Base-by-base conservation (phyloP, 2,113 vertebrate species). In the Neolamprologus kungweensis region DNA sequence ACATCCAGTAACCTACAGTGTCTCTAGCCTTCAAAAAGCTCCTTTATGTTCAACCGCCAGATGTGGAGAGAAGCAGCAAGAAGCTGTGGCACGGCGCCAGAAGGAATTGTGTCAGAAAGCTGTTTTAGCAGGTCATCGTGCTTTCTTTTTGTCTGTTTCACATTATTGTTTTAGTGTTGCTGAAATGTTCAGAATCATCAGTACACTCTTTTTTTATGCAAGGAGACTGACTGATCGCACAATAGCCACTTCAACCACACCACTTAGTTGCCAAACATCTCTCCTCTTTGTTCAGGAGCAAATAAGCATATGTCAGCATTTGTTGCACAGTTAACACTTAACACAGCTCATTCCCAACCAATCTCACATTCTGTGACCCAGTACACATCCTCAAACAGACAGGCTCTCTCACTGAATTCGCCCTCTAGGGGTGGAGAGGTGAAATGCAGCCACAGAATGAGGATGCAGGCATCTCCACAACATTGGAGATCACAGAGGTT, bases 1-100 rank as follows among this genome's bases (percentile, higher is more conserved):
- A 91, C 93, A 91, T 89, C 91, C 82, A 90, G 85, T 93, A 93
- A 94, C 91, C 94, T 89, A 68, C 90, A 89, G 81, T 90, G 92
- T 95, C 92, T 91, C 78, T 75, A 87, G 88, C 84, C 91, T 94
- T 95, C 88, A 93, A 93, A 94, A 90, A 85, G 6, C 54, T 87
- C 87, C 85, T 93, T 93, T 78, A 93, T 95, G 92, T 91, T 91
- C 58, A 60, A 50, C 45, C 65, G 28, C 91, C 93, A 95, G 93
- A 94, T 94, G 95, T 93, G 86, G 85, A 87, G 37, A 93, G 65
- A 89, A 81, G 85, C 85, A 87, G 58, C 11, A 79, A 84, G 86
- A 88, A 90, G 50, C 58, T 50, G 92, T 93, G 93, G 91, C 91
- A 86, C 84, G 16, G 83, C 86, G 92, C 91, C 91, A 93, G 88